Evolutionary conservation across 1,140 invertebrate genomes (phyloP), one percentile per base, ranked within the genome.

Genomic region (Zaprionus davidi): DNA sequence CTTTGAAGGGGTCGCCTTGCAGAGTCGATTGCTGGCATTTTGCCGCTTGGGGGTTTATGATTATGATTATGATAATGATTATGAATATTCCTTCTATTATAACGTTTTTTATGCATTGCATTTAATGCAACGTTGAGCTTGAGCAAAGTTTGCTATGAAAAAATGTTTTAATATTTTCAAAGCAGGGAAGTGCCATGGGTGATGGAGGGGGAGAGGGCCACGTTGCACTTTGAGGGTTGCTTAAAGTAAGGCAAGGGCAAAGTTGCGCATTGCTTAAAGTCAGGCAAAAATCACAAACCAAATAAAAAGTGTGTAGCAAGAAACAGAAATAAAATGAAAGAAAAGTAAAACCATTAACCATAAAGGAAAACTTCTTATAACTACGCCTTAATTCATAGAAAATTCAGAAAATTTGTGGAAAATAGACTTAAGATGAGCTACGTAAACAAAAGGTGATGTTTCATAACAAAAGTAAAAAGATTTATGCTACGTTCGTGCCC

Each of bases 71-170:
- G 75, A 80, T 74, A 74, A 66, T 78, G 71, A 71, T 83, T 78
- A 78, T 80, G 73, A 64, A 72, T 76, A 88, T 71, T 63, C 77
- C 79, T 74, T 74, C 71, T 78, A 66, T 62, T 78, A 72, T 83
- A 64, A 76, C 62, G 31, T 66, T 79, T 72, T 70, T 67, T 82
- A 20, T 74, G 63, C 71, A 51, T 44, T 71, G 71, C 77, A 74
- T 75, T 87, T 76, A 63, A 76, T 88, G 84, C 85, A 88, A 81
- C 84, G 78, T 55, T 84, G 68, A 81, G 57, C 72, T 68, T 55
- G 24, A 76, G 60, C 59, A 68, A 59, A 69, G 28, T 1, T 28
- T 60, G 71, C 49, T 41, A 12, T 74, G 71, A 38, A 62, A 75
- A 63, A 58, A 58, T 57, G 31, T 70, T 62, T 28, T 46, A 36